A percentile compares a stretch with the other conserved stretches of the same genome.
Conservation (phyloP, 2,797 vertebrate species). For the Eulemur albifrons region DNA sequence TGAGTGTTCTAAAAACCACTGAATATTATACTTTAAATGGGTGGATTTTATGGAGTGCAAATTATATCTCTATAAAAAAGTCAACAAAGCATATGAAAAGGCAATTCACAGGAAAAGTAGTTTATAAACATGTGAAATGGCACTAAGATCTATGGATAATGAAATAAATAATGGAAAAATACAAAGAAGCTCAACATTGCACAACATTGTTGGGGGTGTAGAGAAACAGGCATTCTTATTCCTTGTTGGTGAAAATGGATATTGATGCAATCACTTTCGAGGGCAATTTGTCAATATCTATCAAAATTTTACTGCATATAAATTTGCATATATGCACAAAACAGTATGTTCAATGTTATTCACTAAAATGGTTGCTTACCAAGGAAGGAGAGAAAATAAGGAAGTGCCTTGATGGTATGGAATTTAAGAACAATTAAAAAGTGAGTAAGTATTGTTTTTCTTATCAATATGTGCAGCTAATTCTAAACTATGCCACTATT, state of each 20-base stretch:
- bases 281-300: background rate
- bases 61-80: background rate
- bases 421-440: background rate
- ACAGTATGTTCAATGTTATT: background rate
- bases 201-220: background rate
- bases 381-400: background rate
- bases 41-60: background rate
- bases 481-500: background rate
- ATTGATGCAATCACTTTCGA: background rate
- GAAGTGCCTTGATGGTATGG: background rate
- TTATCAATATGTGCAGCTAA: background rate
- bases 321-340: background rate
- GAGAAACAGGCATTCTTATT: background rate
- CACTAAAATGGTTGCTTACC: background rate
- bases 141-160: background rate
- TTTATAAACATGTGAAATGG: background rate
- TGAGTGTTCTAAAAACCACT: background rate
- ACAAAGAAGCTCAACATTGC: background rate
- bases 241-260: background rate
- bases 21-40: background rate
- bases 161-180: background rate
- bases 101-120: background rate
- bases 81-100: background rate
- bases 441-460: background rate
- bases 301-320: background rate